These are phyloP conservation scores for Lophius americanus DNA, from an alignment of 2,797 vertebrate species.

Conservation along the genomic window DNA sequence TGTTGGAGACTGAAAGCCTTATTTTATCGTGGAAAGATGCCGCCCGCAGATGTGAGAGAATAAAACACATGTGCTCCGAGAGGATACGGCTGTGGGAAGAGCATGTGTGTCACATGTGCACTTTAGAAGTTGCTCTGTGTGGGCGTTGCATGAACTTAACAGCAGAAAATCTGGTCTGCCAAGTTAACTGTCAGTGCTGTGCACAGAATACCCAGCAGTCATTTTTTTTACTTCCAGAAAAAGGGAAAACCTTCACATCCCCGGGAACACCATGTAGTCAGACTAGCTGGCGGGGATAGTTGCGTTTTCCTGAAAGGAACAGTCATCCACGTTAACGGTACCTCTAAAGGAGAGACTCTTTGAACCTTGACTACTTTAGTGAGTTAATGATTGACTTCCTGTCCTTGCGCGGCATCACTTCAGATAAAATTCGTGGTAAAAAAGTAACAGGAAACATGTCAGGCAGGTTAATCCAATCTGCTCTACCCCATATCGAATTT, in stretches of 20 bases:
- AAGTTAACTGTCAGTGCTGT: conserved; percentile 66
- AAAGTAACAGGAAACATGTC: conserved; percentile 42
- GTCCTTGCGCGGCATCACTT: not conserved
- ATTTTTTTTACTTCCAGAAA: not conserved
- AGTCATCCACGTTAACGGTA: not conserved
- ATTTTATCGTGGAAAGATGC: conserved; percentile 20
- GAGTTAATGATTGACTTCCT: conserved; percentile 16
- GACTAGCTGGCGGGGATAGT: not conserved
- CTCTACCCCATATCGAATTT: conserved; percentile 41
- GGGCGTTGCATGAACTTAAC: conserved; percentile 31
- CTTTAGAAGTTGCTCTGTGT: conserved; percentile 27
- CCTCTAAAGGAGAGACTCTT: not conserved
- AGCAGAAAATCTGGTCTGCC: conserved; percentile 69
- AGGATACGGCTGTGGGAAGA: conserved; percentile 5
- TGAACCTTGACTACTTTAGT: conserved; percentile 6
- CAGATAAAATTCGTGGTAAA: conserved; percentile 5
- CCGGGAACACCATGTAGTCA: not conserved
- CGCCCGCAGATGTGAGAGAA: conserved; percentile 40
- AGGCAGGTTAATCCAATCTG: conserved; percentile 24
- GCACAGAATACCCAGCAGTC: conserved; percentile 31
- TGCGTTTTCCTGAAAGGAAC: not conserved
- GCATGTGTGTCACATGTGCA: conserved; percentile 40
- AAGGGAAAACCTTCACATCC: conserved; percentile 4
- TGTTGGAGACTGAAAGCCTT: conserved; percentile 19
- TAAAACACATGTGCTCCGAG: conserved; percentile 29